Evolutionary conservation across 2,113 vertebrate species (phyloP).

Genomic region (Toxotes jaculatrix): DNA sequence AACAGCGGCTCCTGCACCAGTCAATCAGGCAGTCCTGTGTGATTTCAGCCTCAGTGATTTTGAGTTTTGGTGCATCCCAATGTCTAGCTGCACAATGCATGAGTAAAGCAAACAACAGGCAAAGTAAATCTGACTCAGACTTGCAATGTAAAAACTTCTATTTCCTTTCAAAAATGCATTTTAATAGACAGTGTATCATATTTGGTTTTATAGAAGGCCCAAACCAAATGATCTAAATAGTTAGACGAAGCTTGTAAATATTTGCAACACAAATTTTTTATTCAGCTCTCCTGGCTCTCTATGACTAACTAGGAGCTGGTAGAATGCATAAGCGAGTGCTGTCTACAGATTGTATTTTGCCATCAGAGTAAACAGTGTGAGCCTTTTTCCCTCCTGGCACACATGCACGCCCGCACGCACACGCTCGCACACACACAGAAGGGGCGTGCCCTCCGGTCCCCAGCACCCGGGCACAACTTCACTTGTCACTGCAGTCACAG

Average conservation of each 20-base stretch:
- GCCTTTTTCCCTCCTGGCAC: constrained; percentile 48
- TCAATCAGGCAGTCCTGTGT: constrained; percentile 72
- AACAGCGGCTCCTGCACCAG: constrained; percentile 62
- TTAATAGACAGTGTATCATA: constrained; percentile 3
- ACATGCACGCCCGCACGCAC: constrained; percentile 2
- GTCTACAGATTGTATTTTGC: constrained; percentile 62
- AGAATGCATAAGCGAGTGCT: constrained; percentile 58
- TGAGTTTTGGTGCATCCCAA: constrained; percentile 65
- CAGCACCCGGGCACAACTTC: constrained; percentile 68
- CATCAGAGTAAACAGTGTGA: constrained; percentile 62
- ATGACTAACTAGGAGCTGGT: constrained; percentile 55
- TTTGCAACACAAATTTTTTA: constrained; percentile 41
- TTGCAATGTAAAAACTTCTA: constrained; percentile 3
- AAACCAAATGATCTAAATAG: constrained; percentile 45
- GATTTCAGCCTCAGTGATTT: constrained; percentile 80
- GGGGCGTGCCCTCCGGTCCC: constrained; percentile 70
- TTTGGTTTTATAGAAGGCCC: constrained; percentile 21
- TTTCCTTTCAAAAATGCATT: constrained; percentile 28
- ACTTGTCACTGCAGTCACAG: constrained; percentile 75
- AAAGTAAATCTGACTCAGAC: constrained; percentile 20
- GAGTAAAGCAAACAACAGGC: constrained; percentile 51
- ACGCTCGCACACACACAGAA: constrained; percentile 28
- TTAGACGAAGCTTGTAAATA: constrained; percentile 59
- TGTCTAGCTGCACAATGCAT: constrained; percentile 56
- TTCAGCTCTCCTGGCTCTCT: constrained; percentile 40